Evolutionary conservation across 2,797 vertebrate genomes (phyloP), one percentile per base, ranked within the genome.

Genomic region (Scolopax rusticola): DNA sequence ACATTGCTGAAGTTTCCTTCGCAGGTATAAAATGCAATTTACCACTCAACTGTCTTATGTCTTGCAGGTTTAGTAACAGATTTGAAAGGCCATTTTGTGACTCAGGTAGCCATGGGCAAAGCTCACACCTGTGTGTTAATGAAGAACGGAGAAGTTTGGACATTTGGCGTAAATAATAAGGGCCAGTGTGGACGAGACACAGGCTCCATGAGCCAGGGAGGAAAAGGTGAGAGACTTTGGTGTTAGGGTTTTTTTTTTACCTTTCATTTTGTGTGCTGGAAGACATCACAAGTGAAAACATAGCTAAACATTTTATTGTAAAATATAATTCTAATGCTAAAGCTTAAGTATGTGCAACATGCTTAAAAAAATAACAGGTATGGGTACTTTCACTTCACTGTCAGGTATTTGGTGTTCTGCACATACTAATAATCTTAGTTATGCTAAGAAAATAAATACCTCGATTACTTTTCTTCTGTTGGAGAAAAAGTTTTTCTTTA

Each of bases 151-250:
- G 99, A 99, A 94, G 99, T 99, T 79, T 99, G 99, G 99, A 99
- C 99, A 0, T 99, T 99, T 96, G 99, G 99, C 32, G 99, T 99
- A 73, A 99, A 99, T 97, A 99, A 99, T 97, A 99, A 99, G 97
- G 99, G 99, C 67, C 99, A 99, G 65, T 99, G 99, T 98, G 99
- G 99, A 82, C 97, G 99, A 97, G 99, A 99, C 97, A 99, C 99
- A 6, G 99, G 99, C 75, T 98, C 99, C 92, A 99, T 99, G 98
- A 99, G 95, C 96, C 99, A 99, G 96, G 99, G 99, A 90, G 99
- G 99, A 45, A 99, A 99, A 99, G 99, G 99, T 99, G 91, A 97
- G 95, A 2, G 40, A 53, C 32, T 3, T 77, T 53, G 6, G 28
- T 14, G 36, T 36, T 36, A 36, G 36, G 12, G 41, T 16, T 48